Evolutionary conservation across 2,797 vertebrate species (phyloP), one percentile per base, ranked within the genome.

Genomic region (Antrozous pallidus): DNA sequence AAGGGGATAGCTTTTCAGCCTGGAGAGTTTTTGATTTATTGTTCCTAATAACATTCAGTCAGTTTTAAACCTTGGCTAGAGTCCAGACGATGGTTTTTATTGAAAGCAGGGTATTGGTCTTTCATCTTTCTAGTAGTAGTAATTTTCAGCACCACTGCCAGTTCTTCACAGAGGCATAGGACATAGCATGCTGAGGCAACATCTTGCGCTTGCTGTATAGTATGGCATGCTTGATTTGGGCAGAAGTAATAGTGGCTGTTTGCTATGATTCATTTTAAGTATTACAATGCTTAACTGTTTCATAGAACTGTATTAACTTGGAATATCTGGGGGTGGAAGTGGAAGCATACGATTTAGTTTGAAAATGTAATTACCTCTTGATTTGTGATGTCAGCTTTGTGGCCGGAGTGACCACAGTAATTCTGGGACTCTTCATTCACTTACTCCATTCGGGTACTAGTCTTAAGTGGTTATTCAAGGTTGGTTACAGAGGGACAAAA

Each of bases 71-170:
- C 92, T 88, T 91, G 94, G 94, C 80, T 69, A 51, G 90, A 40
- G 40, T 94, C 95, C 95, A 96, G 88, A 75, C 78, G 65, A 90
- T 93, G 77, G 63, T 45, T 95, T 96, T 96, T 96, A 95, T 88
- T 96, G 94, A 93, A 91, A 85, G 69, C 78, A 84, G 67, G 63
- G 51, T 90, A 88, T 86, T 91, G 82, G 95, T 70, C 88, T 95
- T 95, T 88, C 92, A 86, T 95, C 45, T 90, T 78, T 87, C 79
- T 70, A 14, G 70, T 71, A 20, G 70, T 71, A 92, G 92, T 90
- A 65, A 85, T 96, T 97, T 97, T 98, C 95, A 97, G 97, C 97
- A 97, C 96, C 96, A 96, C 96, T 93, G 96, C 94, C 94, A 97
- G 96, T 93, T 97, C 96, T 97, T 89, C 42, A 33, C 10, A 71